These are phyloP conservation scores for Lampris incognitus DNA, from an alignment of 2,113 vertebrate species.

Conservation along the genomic window DNA sequence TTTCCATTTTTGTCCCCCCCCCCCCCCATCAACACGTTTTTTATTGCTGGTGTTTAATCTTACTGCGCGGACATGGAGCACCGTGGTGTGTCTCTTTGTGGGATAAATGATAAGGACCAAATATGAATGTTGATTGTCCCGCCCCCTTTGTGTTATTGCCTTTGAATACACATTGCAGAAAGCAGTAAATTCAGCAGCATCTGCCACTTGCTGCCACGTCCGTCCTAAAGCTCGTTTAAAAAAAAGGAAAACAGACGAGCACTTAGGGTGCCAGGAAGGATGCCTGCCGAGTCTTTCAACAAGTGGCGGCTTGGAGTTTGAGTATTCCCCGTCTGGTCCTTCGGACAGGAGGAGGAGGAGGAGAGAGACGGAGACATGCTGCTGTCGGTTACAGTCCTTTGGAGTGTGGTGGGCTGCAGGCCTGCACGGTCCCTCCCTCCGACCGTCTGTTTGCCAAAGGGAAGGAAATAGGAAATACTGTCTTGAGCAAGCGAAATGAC, in stretches of 20 bases:
- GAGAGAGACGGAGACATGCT: neutral
- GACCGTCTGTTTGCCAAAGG: constrained; percentile 16
- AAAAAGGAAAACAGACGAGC: neutral
- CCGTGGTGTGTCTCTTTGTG: too few relatives aligned
- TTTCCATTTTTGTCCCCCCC: too few relatives aligned
- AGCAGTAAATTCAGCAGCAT: neutral
- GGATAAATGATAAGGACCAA: too few relatives aligned
- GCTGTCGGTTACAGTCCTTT: constrained; percentile 25
- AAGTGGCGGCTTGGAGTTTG: constrained; percentile 20
- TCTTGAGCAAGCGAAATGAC: constrained; percentile 12
- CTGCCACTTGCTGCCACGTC: constrained; percentile 12
- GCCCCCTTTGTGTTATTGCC: neutral
- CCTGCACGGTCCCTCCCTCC: constrained; percentile 1
- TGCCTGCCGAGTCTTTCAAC: constrained; percentile 13
- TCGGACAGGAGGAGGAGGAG: constrained; percentile 16
- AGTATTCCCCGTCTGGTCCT: constrained; percentile 30
- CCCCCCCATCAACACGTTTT: too few relatives aligned
- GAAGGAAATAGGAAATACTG: constrained; percentile 1
- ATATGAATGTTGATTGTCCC: too few relatives aligned
- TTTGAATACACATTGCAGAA: neutral
- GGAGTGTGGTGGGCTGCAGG: constrained; percentile 11
- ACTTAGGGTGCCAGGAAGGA: neutral
- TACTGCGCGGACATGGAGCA: too few relatives aligned
- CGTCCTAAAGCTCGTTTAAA: constrained; percentile 48
- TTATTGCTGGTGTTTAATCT: too few relatives aligned